Evolutionary conservation across 2,888 invertebrate species (phyloP), one percentile per base, ranked within the genome.

Genomic region (Tetheella fluctuosa): DNA sequence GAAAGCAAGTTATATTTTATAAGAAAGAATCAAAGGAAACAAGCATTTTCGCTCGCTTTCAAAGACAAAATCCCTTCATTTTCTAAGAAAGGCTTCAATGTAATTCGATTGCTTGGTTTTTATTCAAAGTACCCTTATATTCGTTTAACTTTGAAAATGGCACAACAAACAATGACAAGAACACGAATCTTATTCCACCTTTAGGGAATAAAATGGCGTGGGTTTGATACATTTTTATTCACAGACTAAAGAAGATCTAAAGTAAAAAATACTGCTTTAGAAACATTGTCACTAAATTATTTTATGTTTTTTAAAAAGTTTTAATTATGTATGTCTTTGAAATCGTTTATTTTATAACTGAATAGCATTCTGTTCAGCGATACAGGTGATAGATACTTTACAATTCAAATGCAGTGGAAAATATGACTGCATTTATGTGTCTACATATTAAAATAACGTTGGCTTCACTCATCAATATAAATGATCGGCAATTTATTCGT

Each of bases 401-500:
- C 37, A 37, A n/a, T n/a, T n/a, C 17, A 5, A 48, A n/a, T 17
- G 20, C 3, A 8, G 30, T 30, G 25, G n/a, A 23, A 52, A 57
- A 52, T 17, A 25, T 48, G 25, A 13, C 57, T 66, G 64, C 61
- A 66, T 63, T 65, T 65, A 61, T 56, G 61, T 64, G 59, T 66
- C 63, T 69, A 70, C 71, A 69, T 73, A 76, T 82, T 81, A 79
- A 74, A 82, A 74, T 77, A 77, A 79, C 75, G 58, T 68, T 73
- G 70, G 67, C 76, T 79, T 80, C 82, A 81, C 79, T 83, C 84
- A 85, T 89, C 88, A 88, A 87, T 88, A 88, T 85, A 87, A 86
- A 89, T 87, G 88, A 84, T 83, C 74, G 80, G 81, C 86, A 84
- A 89, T 90, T 84, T 85, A 84, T 87, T 81, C 76, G 79, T 80